Conservation (phyloP, 2,113 vertebrate genomes). For the Anarhynchus alexandrinus region DNA sequence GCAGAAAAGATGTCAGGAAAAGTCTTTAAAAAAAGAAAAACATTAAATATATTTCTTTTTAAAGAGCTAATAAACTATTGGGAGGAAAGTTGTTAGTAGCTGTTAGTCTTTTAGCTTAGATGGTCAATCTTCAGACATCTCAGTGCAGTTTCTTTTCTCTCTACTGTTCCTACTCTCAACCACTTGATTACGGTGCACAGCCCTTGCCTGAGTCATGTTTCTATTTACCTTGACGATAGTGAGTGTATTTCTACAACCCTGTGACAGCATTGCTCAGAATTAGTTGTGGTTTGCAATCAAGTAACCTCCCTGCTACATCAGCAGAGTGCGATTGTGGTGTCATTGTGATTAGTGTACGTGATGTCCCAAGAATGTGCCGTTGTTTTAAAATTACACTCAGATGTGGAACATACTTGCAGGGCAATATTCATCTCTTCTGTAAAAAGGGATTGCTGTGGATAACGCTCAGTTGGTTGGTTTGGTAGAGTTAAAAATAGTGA, state of each 20-base stretch:
- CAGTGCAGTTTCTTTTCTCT: background rate
- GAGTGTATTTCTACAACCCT: background rate
- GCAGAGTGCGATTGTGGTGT: background rate
- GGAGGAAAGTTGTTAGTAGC: background rate
- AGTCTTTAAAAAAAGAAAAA: background rate
- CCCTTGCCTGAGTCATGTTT: background rate
- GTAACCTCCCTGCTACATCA: background rate
- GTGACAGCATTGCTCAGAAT: background rate
- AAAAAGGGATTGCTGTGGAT: background rate
- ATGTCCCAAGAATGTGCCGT: background rate
- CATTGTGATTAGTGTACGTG: accelerated
- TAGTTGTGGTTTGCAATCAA: background rate
- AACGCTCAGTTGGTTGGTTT: background rate
- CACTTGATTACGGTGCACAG: background rate
- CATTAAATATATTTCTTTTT: background rate
- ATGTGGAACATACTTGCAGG: background rate
- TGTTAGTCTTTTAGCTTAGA: background rate
- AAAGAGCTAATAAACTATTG: background rate
- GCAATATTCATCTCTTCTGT: background rate
- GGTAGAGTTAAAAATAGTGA: background rate
- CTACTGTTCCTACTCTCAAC: background rate
- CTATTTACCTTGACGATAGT: background rate
- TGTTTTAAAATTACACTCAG: background rate
- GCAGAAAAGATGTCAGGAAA: background rate
- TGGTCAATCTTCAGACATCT: background rate